Evolutionary conservation across 2,797 vertebrate genomes (phyloP).

Genomic region (Halcyon badia): DNA sequence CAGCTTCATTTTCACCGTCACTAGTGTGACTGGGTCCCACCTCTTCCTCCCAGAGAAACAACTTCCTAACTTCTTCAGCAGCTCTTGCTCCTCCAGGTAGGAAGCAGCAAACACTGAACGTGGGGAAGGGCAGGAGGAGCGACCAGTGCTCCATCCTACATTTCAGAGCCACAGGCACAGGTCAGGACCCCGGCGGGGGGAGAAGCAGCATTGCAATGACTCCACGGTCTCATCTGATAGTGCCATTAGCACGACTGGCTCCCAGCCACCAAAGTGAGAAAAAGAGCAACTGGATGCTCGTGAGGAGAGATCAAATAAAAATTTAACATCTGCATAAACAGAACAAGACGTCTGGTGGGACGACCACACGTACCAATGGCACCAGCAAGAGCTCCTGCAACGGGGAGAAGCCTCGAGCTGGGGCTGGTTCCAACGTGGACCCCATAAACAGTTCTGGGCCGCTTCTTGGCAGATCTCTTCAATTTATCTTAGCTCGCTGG

Average conservation of each 20-base stretch:
- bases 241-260: not conserved
- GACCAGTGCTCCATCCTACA: not conserved
- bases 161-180: not conserved
- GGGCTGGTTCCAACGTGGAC: not conserved
- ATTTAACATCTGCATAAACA: not conserved
- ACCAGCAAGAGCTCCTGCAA: constrained; percentile 6
- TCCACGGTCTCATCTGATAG: not conserved
- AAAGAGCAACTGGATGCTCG: not conserved
- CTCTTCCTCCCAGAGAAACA: not conserved
- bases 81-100: not conserved
- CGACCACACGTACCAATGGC: rapidly evolving
- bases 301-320: constrained; percentile 20
- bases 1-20: not conserved
- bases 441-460: constrained; percentile 11
- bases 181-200: rapidly evolving
- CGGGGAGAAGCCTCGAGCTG: not conserved
- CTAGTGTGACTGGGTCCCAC: rapidly evolving
- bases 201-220: not conserved
- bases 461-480: constrained; percentile 14
- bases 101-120: rapidly evolving
- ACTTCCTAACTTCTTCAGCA: not conserved
- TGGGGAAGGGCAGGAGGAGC: not conserved
- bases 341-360: constrained; percentile 21
- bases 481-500: not conserved
- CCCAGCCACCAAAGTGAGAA: not conserved